Conservation (phyloP, 2,888 invertebrate genomes). For the Caenorhabditis macrosperma region DNA sequence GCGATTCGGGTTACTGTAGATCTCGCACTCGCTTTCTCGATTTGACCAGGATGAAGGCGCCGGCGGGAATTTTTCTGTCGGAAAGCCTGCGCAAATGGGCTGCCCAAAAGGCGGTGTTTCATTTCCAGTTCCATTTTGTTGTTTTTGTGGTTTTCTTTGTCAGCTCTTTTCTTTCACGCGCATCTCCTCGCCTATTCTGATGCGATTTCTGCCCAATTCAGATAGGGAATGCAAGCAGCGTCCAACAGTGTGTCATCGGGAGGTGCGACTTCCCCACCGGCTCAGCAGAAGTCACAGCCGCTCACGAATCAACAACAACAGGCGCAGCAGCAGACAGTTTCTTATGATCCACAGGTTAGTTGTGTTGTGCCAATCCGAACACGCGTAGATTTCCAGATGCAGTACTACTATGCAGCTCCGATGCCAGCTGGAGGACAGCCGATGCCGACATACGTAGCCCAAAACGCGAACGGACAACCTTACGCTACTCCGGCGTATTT, state of each 20-base stretch:
- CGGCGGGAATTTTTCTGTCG: constrained; percentile 8
- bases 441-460: constrained; percentile 29
- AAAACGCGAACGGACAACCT: constrained; percentile 13
- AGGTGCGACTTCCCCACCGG: constrained; percentile 9
- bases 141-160: not conserved
- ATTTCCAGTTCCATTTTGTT: not conserved
- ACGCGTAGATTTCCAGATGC: constrained; percentile 18
- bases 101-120: not conserved
- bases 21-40: not conserved
- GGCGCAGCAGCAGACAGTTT: constrained; percentile 20
- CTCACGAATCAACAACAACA: constrained; percentile 14
- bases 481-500: constrained; percentile 26
- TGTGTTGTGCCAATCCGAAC: no score
- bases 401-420: constrained; percentile 49
- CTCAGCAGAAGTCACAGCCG: constrained; percentile 12
- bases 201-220: not conserved
- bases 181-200: not conserved
- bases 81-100: not conserved
- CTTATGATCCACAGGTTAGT: constrained; percentile 34
- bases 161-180: not conserved
- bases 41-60: constrained; percentile 18
- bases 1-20: not conserved
- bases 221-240: constrained; percentile 49
- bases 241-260: constrained; percentile 43
- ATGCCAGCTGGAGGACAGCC: constrained; percentile 32